Evolutionary conservation across 2,888 invertebrate genomes (phyloP), one percentile per base, ranked within the genome.

Genomic region (Alloscopus bannaensis): DNA sequence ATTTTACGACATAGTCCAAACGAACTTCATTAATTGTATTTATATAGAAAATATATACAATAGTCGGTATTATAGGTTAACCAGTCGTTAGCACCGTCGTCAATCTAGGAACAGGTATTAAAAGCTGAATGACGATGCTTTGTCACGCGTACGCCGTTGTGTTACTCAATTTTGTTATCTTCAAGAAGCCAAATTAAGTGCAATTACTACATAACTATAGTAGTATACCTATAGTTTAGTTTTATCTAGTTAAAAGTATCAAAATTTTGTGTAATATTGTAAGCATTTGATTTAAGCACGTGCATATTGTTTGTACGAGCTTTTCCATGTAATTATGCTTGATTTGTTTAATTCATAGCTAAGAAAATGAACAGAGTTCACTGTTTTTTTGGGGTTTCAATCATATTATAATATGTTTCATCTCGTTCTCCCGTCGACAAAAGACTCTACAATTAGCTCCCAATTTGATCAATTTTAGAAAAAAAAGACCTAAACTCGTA

Each of bases 141-240:
- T 18, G 18, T 18, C 22, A 55, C n/a, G n/a, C n/a, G n/a, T n/a
- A n/a, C n/a, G n/a, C n/a, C n/a, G n/a, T n/a, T n/a, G n/a, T n/a
- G n/a, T n/a, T n/a, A n/a, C n/a, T n/a, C n/a, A n/a, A n/a, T 71
- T n/a, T 52, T 64, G 40, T 71, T 62, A 59, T 62, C 59, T 75
- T 66, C 59, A 59, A 72, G 36, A 75, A 75, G 75, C 75, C 75
- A 75, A 75, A 75, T 75, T 75, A 75, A 66, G 75, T 75, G 75
- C 75, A 75, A 75, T 75, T 72, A 72, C n/a, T 55, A 31, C 24
- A 36, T 64, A 64, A 24, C 2, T 36, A 28, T 26, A 31, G 29
- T 31, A 28, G 20, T 22, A 45, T n/a, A 22, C 6, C 52, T 11
- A 22, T 64, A 31, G 40, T n/a, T 50, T 60, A 71, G 31, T 57